Base-by-base conservation (phyloP, 2,888 invertebrate species). In the Aphelenchoides bicaudatus region DNA sequence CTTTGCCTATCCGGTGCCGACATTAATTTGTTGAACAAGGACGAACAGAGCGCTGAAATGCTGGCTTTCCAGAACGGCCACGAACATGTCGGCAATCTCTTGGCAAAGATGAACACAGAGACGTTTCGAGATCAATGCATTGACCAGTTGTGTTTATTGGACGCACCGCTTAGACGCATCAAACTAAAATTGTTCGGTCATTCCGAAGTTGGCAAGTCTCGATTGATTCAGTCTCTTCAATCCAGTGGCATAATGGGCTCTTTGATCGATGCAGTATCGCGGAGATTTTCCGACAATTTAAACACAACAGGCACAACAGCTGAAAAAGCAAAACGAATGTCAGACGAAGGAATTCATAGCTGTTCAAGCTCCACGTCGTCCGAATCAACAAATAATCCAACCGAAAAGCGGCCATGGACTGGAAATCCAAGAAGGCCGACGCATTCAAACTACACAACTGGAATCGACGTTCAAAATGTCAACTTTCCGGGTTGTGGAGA, bases 41-140 rank as follows among this genome's bases (percentile, higher is more conserved):
- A 87, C 77, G 87, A 87, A 52, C 86, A 88, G 53, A 84, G 86
- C 46, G 87, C 88, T 3, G 88, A 88, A 74, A 86, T 88, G 38
- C 86, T 87, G 67, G 88, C 88, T n/a, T 81, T 88, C 53, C 87
- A 87, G 72, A 85, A 87, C 73, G 87, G 87, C 21, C 85, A 86
- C 78, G 84, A 85, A 59, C 84, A 86, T 61, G 86, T 87, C 56
- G 86, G 86, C 19, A 85, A 85, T 65, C 80, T 88, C 34, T 80
- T 88, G 62, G 85, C 85, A 75, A 85, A 84, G 73, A 80, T 88
- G 43, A 84, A 85, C 80, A 83, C 85, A 79, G 83, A 86, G 81
- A 79, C 84, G 16, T 51, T 58, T 30, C 72, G 82, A 27, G 84
- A 85, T 68, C 80, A 81, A 61, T 85, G 82, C 69, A 84, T 85